Conservation (phyloP, 2,113 vertebrate genomes). For the Cyanoramphus novaezelandiae region DNA sequence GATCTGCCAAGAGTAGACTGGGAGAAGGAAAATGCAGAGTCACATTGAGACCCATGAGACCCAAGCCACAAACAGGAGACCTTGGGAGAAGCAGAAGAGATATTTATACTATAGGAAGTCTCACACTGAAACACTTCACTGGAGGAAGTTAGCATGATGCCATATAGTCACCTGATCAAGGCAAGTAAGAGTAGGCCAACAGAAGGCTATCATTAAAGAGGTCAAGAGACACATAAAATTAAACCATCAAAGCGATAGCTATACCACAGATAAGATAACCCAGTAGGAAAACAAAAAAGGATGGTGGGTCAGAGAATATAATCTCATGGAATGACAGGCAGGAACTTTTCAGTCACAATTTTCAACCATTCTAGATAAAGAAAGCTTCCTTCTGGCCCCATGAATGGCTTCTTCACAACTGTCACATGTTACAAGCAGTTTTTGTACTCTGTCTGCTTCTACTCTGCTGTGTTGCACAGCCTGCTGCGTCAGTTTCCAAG, state of each 20-base stretch:
- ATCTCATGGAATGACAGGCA: background rate
- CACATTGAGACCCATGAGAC: background rate
- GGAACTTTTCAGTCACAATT: background rate
- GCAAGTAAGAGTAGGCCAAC: background rate
- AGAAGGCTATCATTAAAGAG: slow-evolving; percentile 11
- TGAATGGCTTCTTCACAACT: background rate
- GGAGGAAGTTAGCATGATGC: background rate
- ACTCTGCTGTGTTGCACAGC: background rate
- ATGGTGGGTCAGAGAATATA: background rate
- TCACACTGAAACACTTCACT: background rate
- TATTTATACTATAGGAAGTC: background rate
- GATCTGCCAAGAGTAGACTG: background rate
- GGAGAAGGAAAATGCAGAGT: background rate
- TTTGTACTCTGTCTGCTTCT: background rate
- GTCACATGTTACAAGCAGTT: background rate
- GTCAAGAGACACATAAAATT: slow-evolving; percentile 10
- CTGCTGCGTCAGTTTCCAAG: background rate
- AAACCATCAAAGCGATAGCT: slow-evolving; percentile 3
- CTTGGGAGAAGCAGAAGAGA: background rate
- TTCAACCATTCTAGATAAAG: background rate
- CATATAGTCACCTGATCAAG: background rate
- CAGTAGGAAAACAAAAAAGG: background rate
- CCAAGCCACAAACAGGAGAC: background rate
- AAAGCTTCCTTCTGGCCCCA: background rate
- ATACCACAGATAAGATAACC: slow-evolving; percentile 20